Conservation (phyloP, 2,888 invertebrate species). For the Saturnia pavonia region DNA sequence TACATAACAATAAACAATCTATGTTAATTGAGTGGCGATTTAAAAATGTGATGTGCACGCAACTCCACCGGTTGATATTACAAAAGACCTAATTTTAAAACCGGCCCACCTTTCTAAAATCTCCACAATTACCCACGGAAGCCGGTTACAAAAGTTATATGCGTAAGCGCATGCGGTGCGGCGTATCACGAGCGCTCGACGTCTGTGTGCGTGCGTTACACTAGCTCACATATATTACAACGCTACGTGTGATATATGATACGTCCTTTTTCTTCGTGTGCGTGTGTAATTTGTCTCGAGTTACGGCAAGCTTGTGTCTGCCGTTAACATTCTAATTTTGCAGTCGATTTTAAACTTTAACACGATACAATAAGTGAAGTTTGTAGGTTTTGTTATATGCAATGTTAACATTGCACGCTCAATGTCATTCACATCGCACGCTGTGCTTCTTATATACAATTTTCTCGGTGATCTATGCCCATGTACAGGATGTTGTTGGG, state of each 20-base stretch:
- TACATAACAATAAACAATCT: conserved; percentile 18
- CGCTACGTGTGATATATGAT: conserved; percentile 36
- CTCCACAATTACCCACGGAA: conserved; percentile 68
- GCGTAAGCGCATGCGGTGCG: conserved; percentile 52
- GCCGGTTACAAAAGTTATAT: conserved; percentile 69
- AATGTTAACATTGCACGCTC: conserved; percentile 33
- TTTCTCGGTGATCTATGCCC: conserved; percentile 20
- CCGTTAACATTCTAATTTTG: neutral
- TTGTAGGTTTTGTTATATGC: neutral
- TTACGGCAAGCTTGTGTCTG: neutral
- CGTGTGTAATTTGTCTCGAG: conserved; percentile 21
- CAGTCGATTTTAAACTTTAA: conserved; percentile 6
- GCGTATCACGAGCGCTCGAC: conserved; percentile 44
- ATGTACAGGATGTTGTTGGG: conserved; percentile 28
- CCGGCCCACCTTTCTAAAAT: conserved; percentile 77
- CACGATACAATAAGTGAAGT: neutral
- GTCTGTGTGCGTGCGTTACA: conserved; percentile 42
- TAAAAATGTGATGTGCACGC: conserved; percentile 15
- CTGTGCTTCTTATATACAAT: conserved; percentile 19
- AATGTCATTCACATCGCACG: conserved; percentile 54
- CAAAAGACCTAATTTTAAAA: conserved; percentile 51
- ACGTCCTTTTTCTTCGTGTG: conserved; percentile 25
- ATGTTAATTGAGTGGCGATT: conserved; percentile 11
- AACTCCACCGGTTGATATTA: conserved; percentile 36
- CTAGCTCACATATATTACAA: conserved; percentile 31